These are phyloP conservation scores for Drosophila ficusphila DNA, from an alignment of 1,140 invertebrate genomes.

Conservation along the genomic window DNA sequence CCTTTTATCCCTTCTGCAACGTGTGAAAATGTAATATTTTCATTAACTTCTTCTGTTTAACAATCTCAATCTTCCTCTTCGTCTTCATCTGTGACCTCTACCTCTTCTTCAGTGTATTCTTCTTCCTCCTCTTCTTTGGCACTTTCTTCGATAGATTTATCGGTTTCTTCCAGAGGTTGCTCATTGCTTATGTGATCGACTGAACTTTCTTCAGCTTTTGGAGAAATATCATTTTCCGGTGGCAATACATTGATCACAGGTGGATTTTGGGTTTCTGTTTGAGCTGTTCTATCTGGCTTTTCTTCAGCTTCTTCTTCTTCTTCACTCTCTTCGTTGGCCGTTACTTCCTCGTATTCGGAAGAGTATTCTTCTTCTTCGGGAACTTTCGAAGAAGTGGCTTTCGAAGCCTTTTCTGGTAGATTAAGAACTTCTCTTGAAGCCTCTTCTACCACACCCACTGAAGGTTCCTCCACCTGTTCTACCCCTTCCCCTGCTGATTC, in stretches of 20 bases:
- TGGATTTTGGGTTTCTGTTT: conserved; percentile 10
- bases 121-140: conserved; percentile 38
- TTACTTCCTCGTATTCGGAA: conserved; percentile 58
- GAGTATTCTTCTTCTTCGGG: conserved; percentile 47
- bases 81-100: conserved; percentile 49
- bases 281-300: background rate
- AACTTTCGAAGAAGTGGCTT: conserved; percentile 16
- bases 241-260: conserved; percentile 60
- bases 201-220: conserved; percentile 21
- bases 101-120: conserved; percentile 62
- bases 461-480: background rate
- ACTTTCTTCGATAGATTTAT: conserved; percentile 4
- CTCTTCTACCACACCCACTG: background rate
- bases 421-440: background rate
- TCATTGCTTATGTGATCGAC: conserved; percentile 2
- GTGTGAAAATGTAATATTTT: no score
- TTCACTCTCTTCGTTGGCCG: conserved; percentile 54
- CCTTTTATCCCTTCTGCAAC: no score
- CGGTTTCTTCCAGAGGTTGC: background rate
- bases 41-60: no score
- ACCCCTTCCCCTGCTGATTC: background rate
- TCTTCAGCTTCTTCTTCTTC: conserved; percentile 37
- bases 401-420: background rate
- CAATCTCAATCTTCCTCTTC: conserved; percentile 27
- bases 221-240: conserved; percentile 37